Conservation (phyloP, 2,797 vertebrate genomes). For the Danio albolineatus region DNA sequence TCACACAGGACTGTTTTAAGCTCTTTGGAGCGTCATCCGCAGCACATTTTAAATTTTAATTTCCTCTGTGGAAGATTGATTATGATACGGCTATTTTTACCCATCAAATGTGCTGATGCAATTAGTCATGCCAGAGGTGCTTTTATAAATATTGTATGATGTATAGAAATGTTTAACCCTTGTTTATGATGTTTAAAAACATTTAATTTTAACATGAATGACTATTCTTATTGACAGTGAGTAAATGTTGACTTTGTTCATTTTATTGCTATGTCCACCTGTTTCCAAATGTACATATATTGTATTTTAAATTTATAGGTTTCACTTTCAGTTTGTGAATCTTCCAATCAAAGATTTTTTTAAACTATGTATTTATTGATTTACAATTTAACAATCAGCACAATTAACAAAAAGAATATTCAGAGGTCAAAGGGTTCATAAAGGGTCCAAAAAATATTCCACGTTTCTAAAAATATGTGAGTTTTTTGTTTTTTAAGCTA, state of each 20-base stretch:
- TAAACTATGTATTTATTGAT: too few species aligned
- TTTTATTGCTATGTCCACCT: too few species aligned
- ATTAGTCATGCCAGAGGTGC: background rate
- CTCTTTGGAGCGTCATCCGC: slow-evolving; percentile 26
- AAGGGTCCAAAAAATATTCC: too few species aligned
- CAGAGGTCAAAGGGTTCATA: too few species aligned
- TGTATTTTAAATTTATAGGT: background rate
- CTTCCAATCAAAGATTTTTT: too few species aligned
- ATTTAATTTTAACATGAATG: background rate
- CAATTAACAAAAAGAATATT: too few species aligned
- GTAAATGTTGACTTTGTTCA: background rate
- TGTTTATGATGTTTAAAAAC: background rate
- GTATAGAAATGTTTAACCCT: background rate
- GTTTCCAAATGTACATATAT: too few species aligned
- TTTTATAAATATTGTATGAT: background rate
- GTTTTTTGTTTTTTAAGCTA: too few species aligned
- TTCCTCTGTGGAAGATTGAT: slow-evolving; percentile 16
- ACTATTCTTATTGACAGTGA: background rate
- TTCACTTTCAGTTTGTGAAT: background rate
- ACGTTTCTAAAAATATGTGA: too few species aligned
- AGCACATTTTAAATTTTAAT: slow-evolving; percentile 9
- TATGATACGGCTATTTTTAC: slow-evolving; percentile 8
- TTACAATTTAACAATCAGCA: too few species aligned
- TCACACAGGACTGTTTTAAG: slow-evolving; percentile 38
- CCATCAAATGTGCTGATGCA: background rate